Base-by-base conservation (phyloP, 2,797 vertebrate genomes). In the Eleutherodactylus coqui region DNA sequence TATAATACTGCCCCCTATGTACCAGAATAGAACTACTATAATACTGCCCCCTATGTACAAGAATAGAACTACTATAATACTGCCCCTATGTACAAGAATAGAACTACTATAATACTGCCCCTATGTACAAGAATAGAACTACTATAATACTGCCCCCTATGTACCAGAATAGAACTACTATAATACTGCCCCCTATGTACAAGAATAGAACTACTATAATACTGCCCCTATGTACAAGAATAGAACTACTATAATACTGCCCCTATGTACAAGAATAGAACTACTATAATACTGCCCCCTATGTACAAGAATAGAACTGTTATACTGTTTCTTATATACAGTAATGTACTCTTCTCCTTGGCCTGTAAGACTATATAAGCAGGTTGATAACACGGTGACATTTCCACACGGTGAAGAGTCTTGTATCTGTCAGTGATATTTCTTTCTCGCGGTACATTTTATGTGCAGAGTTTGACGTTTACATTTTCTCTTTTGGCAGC, bases 31-130 rank as follows among this genome's bases (percentile, higher is more conserved):
- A 62, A 62, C 58, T 62, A 62, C 58, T 62, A 62, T 62, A 62
- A 62, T 62, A 29, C 10, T 62, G 27, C 27, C 16, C n/a, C 58
- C 62, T 64, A 64, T 64, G 21, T 64, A 34, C 62, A 64, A 34
- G 62, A 64, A 64, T 64, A 64, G 34, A 34, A 64, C 62, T 64
- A 64, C 62, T 64, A 64, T 64, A 64, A 64, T 64, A 64, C 62
- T 64, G n/a, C 53, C 2, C n/a, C n/a, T 60, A 60, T 60, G n/a
- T 60, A 60, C 55, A 60, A 29, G 55, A 27, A 60, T 60, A 60
- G 27, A 27, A 27, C 55, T 60, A 27, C 55, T 60, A 27, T 60
- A 60, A 27, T 60, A 55, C 24, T n/a, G 53, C 53, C n/a, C 53
- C 53, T 55, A 55, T 55, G 21, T 55, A 55, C 53, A 55, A 55